phyloP scores from a whole-genome alignment of 2,797 vertebrate species.

The Delichon dasypus region DNA sequence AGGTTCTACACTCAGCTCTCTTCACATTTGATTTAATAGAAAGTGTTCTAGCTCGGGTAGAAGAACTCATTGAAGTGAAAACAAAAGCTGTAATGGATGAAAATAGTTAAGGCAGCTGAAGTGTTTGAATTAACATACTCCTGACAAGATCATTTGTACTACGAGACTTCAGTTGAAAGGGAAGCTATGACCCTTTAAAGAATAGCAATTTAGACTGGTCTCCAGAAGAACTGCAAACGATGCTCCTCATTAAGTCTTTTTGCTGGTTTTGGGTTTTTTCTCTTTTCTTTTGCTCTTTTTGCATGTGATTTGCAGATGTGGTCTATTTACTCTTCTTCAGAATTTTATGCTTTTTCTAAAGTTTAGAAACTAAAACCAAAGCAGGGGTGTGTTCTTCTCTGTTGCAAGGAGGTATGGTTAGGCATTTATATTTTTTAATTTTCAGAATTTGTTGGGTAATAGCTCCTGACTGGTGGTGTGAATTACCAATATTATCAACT shows the following conservation, averaged over 20 bases:
- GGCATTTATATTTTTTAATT: not conserved
- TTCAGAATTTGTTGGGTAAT: not conserved
- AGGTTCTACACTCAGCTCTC: slow-evolving; percentile 92
- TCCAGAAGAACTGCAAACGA: not conserved
- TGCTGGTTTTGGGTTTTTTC: not conserved
- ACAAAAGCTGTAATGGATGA: slow-evolving; percentile 72
- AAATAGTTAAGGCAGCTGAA: slow-evolving; percentile 62
- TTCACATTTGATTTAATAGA: slow-evolving; percentile 97
- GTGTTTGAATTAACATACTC: not conserved
- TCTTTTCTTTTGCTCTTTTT: not conserved
- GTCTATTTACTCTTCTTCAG: not conserved
- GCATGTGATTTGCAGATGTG: not conserved
- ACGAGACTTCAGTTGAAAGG: not conserved
- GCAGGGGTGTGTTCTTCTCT: not conserved
- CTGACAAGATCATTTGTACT: not conserved
- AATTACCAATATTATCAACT: too few species aligned
- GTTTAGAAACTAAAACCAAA: not conserved
- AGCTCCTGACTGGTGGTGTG: not conserved
- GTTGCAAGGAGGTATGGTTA: not conserved
- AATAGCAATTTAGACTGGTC: not conserved
- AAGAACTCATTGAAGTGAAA: slow-evolving; percentile 89
- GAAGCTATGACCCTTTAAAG: not conserved
- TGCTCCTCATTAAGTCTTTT: not conserved
- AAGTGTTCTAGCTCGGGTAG: slow-evolving; percentile 89
- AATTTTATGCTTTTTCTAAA: not conserved